Evolutionary conservation across 2,797 vertebrate genomes (phyloP), one percentile per base, ranked within the genome.

Genomic region (Nothura maculosa): DNA sequence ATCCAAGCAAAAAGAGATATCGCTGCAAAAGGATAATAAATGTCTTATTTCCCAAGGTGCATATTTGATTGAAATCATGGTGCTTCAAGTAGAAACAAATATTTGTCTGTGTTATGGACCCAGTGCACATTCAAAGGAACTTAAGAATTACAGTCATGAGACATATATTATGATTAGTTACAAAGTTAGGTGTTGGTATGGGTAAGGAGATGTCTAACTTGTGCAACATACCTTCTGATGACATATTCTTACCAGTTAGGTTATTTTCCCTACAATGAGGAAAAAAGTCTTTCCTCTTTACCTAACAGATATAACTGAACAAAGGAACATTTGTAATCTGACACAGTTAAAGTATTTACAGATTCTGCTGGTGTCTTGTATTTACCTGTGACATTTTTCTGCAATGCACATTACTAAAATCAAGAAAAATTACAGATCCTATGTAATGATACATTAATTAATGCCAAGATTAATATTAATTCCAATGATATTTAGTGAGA

Each of bases 401-500:
- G 72, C 45, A 78, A 52, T 60, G 19, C 77, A 77, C 90, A 67
- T 94, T 83, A 72, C 55, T 62, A 95, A 91, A 84, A 75, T 76
- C 38, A 42, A 81, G 62, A 60, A 32, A 75, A 89, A 92, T 38
- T 78, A 27, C 25, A 13, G 19, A 74, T 88, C 20, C 36, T 90
- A 32, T 54, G 42, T 90, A 93, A 80, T 74, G 43, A 19, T 61
- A 89, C 40, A 72, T 87, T 92, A 94, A 96, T 94, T 92, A 86
- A 92, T 89, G 42, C 17, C n/a, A 19, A 73, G 62, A 87, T 92
- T 72, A 80, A 92, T 91, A 52, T 70, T 43, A 82, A 89, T 93
- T 85, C 45, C 54, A 54, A 15, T 82, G 32, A 87, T 63, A 72
- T 24, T 86, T 76, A 83, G 38, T 50, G 47, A 47, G 76, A 92